Percentiles rank a stretch among this genome's conserved stretches.
phyloP scores from a whole-genome alignment of 2,888 invertebrate genomes.

The Anthoptus insignis region DNA sequence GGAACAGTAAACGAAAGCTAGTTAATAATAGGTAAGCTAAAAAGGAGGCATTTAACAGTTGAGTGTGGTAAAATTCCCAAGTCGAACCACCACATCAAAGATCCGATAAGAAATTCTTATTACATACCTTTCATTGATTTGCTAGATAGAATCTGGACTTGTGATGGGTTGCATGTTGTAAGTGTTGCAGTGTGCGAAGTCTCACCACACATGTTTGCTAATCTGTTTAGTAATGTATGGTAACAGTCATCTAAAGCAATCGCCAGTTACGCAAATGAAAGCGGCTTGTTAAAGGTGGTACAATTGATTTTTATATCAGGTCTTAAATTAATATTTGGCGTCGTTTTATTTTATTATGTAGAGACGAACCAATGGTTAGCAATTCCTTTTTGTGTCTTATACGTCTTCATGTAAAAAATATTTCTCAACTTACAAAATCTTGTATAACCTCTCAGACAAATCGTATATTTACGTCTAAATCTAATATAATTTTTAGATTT shows the following conservation, averaged over 20 bases:
- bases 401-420: too few relatives aligned
- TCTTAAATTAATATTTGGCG: not conserved
- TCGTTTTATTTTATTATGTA: not conserved
- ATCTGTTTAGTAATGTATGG: conserved; percentile 28
- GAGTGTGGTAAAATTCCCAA: not conserved
- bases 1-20: too few relatives aligned
- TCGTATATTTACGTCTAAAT: too few relatives aligned
- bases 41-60: too few relatives aligned
- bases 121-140: conserved; percentile 10
- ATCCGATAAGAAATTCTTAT: not conserved
- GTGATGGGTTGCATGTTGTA: conserved; percentile 15
- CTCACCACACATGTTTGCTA: conserved; percentile 23
- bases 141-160: conserved; percentile 10
- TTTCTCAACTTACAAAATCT: too few relatives aligned
- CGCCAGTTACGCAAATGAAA: conserved; percentile 11
- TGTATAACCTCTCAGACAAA: too few relatives aligned
- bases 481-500: too few relatives aligned
- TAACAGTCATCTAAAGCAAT: conserved; percentile 20
- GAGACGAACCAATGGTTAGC: too few relatives aligned
- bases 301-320: not conserved
- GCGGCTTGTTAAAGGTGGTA: not conserved
- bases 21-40: too few relatives aligned
- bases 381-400: too few relatives aligned
- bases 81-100: not conserved
- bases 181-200: conserved; percentile 19